Evolutionary conservation across 2,888 invertebrate genomes (phyloP), one percentile per base, ranked within the genome.

Genomic region (Phengaris arion): DNA sequence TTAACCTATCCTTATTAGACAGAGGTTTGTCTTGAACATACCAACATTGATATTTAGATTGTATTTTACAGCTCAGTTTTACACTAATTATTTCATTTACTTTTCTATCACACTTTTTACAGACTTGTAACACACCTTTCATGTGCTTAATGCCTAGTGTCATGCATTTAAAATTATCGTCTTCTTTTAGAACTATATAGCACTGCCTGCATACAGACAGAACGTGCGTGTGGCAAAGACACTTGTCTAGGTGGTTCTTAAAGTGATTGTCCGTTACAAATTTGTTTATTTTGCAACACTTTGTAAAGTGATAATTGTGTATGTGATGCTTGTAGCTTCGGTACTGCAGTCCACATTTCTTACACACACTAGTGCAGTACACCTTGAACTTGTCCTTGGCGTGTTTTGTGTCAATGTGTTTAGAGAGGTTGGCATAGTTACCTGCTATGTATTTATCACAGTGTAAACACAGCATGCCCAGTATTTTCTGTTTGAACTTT

Each of bases 381-480:
- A 64, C 76, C 22, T 55, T 68, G 10, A 54, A 35, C 15, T 75
- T 75, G 0, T 55, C 10, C 0, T 76, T 54, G 0, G 57, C 72
- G 8, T 79, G 78, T 7, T 77, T 55, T 3, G 73, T 52, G 4
- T 22, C 52, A 8, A 77, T 74, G 57, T 81, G 81, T 3, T 35
- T 70, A 0, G 45, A 64, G 6, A 79, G 54, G 12, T 76, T 55
- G 0, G 64, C 3, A 9, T 68, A 15, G 52, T 74, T 64, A 4
- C 78, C 79, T 2, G 77, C 77, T 4, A 81, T 79, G 48, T 78
- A 80, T 57, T 72, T 76, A 15, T 81, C 81, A 64, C 81, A 81
- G 8, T 75, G 54, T 9, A 74, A n/a, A 52, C 81, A 81, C 3
- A 81, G n/a, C 6, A 54, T n/a, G 0, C 77, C 78, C 46, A 51